These are phyloP conservation scores for Drosophila tani DNA, from an alignment of 1,140 invertebrate genomes.

Conservation along the genomic window DNA sequence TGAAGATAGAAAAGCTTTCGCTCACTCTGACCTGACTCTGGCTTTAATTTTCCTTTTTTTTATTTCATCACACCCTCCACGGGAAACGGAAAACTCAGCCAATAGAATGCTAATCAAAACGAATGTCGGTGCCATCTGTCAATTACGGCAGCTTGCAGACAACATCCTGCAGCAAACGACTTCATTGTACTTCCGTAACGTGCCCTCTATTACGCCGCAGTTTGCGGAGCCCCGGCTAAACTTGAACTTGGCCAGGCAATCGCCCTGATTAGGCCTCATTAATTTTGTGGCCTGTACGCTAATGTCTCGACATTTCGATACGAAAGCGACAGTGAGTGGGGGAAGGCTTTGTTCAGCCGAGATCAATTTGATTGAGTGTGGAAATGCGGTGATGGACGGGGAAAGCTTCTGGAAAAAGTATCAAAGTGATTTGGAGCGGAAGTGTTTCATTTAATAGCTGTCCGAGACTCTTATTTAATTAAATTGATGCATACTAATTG, in stretches of 20 bases:
- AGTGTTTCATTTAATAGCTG: slow-evolving; percentile 3
- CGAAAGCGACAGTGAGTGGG: neutral
- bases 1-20: slow-evolving; percentile 3
- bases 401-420: slow-evolving; percentile 2
- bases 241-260: slow-evolving; percentile 59
- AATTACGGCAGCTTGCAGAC: slow-evolving; percentile 56
- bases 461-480: no score
- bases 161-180: slow-evolving; percentile 32
- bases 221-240: slow-evolving; percentile 46
- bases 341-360: neutral
- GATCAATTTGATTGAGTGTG: slow-evolving; percentile 29
- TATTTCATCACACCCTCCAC: slow-evolving; percentile 6
- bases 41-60: slow-evolving; percentile 22
- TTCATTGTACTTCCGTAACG: slow-evolving; percentile 48
- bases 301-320: slow-evolving; percentile 54
- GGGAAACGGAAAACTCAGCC: slow-evolving; percentile 1
- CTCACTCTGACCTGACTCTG: neutral
- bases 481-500: neutral
- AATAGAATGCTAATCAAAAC: slow-evolving; percentile 65
- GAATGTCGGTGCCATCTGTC: slow-evolving; percentile 60
- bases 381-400: neutral
- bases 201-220: slow-evolving; percentile 63
- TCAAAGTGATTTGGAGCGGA: neutral
- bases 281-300: slow-evolving; percentile 50
- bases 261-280: slow-evolving; percentile 70